Evolutionary conservation across 2,797 vertebrate species (phyloP).

Genomic region (Echeneis naucrates): DNA sequence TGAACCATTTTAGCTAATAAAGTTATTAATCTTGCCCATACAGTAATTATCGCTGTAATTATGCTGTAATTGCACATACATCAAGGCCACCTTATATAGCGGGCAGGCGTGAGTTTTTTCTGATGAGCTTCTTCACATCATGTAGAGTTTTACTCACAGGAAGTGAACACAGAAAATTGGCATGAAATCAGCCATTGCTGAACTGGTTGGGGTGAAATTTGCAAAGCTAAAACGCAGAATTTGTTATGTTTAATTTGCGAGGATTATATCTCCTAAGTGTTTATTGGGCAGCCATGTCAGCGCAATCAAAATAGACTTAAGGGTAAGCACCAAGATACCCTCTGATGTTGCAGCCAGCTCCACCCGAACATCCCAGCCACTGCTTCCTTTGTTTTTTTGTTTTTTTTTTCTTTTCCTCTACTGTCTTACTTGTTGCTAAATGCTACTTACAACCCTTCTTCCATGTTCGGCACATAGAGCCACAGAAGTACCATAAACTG

Average conservation of each 20-base stretch:
- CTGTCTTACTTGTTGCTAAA: slow-evolving; percentile 42
- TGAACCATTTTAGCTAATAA: slow-evolving; percentile 86
- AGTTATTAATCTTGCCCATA: slow-evolving; percentile 88
- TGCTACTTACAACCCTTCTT: slow-evolving; percentile 36
- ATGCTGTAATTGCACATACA: slow-evolving; percentile 87
- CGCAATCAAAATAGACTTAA: neutral
- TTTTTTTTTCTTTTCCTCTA: neutral
- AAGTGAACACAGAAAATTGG: slow-evolving; percentile 6
- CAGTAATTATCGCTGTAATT: slow-evolving; percentile 89
- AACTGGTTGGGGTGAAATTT: neutral
- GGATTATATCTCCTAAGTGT: too few species aligned
- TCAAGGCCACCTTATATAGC: slow-evolving; percentile 82
- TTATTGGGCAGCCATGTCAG: neutral
- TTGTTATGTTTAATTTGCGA: neutral
- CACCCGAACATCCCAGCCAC: slow-evolving; percentile 6
- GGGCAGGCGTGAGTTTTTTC: slow-evolving; percentile 55
- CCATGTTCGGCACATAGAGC: slow-evolving; percentile 49
- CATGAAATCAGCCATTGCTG: neutral
- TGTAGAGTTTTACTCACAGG: slow-evolving; percentile 44
- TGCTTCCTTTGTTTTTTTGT: neutral
- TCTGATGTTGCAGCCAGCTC: neutral
- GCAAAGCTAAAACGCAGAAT: neutral
- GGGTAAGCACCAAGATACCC: neutral
- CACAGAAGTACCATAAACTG: slow-evolving; percentile 79
- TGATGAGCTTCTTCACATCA: slow-evolving; percentile 55